Percentiles rank a stretch among this genome's conserved stretches.
Conservation (phyloP, 1,140 invertebrate genomes). For the Latrodectus geometricus region DNA sequence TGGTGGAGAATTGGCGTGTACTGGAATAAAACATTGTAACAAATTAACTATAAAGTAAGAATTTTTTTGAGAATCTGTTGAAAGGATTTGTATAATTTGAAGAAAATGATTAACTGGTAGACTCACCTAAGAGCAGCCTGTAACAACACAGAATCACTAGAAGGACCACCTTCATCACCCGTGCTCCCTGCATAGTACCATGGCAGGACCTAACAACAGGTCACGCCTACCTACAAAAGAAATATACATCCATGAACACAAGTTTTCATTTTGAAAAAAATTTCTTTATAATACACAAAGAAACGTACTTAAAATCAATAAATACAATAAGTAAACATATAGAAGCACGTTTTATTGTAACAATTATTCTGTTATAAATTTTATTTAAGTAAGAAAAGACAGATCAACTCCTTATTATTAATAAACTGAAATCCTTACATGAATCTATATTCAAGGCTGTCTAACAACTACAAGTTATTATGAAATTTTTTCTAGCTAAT, state of each 20-base stretch:
- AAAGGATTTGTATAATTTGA: not conserved
- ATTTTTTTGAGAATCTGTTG: not conserved
- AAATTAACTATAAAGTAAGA: not conserved
- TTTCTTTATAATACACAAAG: no score
- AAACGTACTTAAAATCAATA: no score
- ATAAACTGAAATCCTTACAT: no score
- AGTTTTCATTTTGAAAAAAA: no score
- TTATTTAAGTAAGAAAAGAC: no score
- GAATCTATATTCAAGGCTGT: no score
- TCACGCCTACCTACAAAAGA: constrained; percentile 39
- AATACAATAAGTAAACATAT: no score
- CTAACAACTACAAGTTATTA: no score
- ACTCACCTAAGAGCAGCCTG: constrained; percentile 48
- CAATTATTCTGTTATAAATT: no score
- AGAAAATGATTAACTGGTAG: not conserved
- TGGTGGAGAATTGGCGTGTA: constrained; percentile 61
- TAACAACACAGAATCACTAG: constrained; percentile 49
- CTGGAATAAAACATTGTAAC: constrained; percentile 58
- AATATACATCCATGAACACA: not conserved
- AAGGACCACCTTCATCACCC: constrained; percentile 76
- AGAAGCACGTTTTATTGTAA: no score
- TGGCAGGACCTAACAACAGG: constrained; percentile 68
- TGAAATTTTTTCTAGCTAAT: no score
- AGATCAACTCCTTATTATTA: no score
- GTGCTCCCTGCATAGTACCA: constrained; percentile 88